Percentiles rank a stretch among this genome's conserved stretches.
Conservation (phyloP, 2,797 vertebrate species). For the Pachyuromys duprasi region DNA sequence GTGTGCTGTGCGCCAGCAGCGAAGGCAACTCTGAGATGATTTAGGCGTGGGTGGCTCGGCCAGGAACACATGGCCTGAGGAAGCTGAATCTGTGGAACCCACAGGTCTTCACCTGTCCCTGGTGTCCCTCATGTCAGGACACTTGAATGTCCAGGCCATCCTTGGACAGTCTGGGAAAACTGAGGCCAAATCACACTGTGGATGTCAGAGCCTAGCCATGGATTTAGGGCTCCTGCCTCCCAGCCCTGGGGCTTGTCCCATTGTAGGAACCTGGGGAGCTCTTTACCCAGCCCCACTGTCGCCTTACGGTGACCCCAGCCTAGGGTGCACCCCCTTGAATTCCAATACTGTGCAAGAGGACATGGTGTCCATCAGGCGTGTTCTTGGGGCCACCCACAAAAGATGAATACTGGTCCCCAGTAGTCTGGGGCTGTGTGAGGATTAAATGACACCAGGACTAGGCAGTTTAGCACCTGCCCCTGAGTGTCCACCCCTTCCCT, state of each 20-base stretch:
- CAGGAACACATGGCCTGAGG: rapidly evolving
- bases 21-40: not conserved
- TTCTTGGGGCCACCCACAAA: not conserved
- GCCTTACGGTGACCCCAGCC: not conserved
- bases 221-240: not conserved
- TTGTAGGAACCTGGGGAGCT: not conserved
- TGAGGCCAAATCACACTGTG: not conserved
- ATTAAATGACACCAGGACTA: not conserved
- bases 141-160: not conserved
- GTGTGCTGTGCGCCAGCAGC: not conserved
- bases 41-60: not conserved
- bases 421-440: not conserved
- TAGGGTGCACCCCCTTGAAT: not conserved
- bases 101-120: not conserved
- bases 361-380: not conserved
- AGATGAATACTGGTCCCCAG: not conserved
- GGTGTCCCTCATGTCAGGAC: not conserved
- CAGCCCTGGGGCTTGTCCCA: too few relatives aligned
- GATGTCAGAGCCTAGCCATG: not conserved
- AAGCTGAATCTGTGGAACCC: not conserved
- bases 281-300: not conserved
- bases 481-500: not conserved
- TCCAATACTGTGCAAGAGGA: rapidly evolving
- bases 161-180: conserved; percentile 29
- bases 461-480: not conserved